Evolutionary conservation across 2,888 invertebrate species (phyloP), one percentile per base, ranked within the genome.

Genomic region (Artemia sp.): DNA sequence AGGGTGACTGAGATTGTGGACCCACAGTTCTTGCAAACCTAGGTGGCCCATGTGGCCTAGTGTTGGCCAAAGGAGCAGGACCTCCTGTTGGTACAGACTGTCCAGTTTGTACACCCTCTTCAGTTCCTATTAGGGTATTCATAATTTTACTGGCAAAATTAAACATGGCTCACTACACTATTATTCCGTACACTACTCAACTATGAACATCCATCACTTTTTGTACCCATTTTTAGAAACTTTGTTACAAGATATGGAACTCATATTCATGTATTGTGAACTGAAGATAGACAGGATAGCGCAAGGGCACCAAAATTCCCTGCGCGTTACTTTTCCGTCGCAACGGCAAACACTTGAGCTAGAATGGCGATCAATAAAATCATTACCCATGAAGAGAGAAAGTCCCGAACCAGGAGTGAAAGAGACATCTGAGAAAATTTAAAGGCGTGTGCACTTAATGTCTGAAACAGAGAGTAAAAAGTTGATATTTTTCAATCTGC

Each of bases 101-200:
- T n/a, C 58, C 58, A 19, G 19, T 19, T 58, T 58, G 64, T 24
- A 58, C 24, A 71, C 74, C 76, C 73, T 78, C 78, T 69, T 74
- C 77, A 73, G 76, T 77, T 75, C 77, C 78, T 75, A 79, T 78
- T 70, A 79, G 77, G 74, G 78, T 78, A 74, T 79, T 79, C 73
- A 79, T 76, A 78, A 79, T 78, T 74, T 79, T 79, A 74, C 78
- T 78, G 67, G 79, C 79, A 74, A 79, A 79, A 75, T 77, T 79
- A 74, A 79, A 78, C 79, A 79, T 79, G 24, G n/a, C 8, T 58
- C 11, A 19, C 64, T 8, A n/a, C 64, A 58, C 64, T 58, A 10
- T 58, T n/a, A 10, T 58, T 58, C 64, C 64, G 24, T 24, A 19
- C n/a, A 10, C n/a, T 58, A 58, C n/a, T n/a, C 24, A 8, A 19